phyloP scores from a whole-genome alignment of 2,888 invertebrate species.

The Julus scandinavius region DNA sequence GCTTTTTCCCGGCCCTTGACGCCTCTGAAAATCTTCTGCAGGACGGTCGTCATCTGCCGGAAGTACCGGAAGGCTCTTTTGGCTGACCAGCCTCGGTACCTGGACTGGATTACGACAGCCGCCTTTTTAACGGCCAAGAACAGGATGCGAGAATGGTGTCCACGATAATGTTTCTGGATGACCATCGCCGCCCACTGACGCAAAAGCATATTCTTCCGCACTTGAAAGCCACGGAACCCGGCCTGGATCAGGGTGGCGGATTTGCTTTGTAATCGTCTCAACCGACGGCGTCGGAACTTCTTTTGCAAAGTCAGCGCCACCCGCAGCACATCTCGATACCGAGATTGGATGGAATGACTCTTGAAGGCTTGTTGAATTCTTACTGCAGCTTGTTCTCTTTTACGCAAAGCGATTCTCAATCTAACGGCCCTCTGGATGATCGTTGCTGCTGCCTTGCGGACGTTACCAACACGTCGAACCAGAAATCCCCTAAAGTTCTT shows the following conservation, averaged over 20 bases:
- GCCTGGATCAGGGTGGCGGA: background rate
- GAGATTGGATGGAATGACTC: background rate
- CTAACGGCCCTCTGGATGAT: constrained; percentile 11
- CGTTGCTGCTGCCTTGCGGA: background rate
- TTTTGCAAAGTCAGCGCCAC: background rate
- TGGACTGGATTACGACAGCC: background rate
- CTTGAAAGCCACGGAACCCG: background rate
- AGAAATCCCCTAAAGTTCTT: constrained; percentile 26
- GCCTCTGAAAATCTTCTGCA: background rate
- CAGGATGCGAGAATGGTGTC: background rate
- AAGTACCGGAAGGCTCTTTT: background rate
- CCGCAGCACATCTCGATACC: background rate
- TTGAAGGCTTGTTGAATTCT: background rate
- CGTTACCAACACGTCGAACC: background rate
- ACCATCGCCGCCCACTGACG: constrained; percentile 9
- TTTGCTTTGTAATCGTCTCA: background rate
- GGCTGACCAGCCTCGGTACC: background rate
- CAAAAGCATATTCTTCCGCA: background rate
- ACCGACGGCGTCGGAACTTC: background rate
- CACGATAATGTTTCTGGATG: background rate
- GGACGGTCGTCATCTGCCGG: background rate
- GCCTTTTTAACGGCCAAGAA: background rate
- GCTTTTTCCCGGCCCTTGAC: background rate
- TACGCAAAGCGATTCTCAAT: background rate
- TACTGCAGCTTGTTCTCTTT: background rate